Evolutionary conservation across 2,888 invertebrate genomes (phyloP), one percentile per base, ranked within the genome.

Genomic region (Adelphocoris suturalis): DNA sequence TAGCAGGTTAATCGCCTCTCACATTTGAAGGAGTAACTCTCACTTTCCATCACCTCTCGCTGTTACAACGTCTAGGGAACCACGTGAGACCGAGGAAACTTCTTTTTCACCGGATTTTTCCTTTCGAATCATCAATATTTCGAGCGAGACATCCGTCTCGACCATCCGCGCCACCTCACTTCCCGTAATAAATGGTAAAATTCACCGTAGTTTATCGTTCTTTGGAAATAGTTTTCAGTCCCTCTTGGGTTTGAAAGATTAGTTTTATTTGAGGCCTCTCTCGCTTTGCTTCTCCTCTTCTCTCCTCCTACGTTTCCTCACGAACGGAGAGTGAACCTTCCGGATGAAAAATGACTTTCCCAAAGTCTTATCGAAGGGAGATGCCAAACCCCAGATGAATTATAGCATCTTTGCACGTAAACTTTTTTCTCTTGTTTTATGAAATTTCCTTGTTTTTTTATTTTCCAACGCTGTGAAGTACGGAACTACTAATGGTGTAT

Each of bases 141-240:
- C 52, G 52, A n/a, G 23, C 82, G 12, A 52, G 82, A 82, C 82
- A 52, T 82, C 82, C 82, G 82, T 82, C 82, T 52, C 82, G 52
- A 82, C 82, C 82, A 82, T 82, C 82, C 82, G 82, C 52, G 82
- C 82, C 82, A 48, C 47, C 82, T 82, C 82, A 82, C 82, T 82
- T 82, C 48, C 82, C 48, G 52, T 82, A 82, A 82, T 82, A 82
- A 82, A 82, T 82, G 82, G 82, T 82, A n/a, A 82, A 82, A 82
- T 82, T 52, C 82, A 23, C 52, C 82, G 48, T 82, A 82, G 82
- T 82, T 82, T 82, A 82, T 82, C 82, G 82, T 82, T 82, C 82
- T 82, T 82, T 27, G 52, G 14, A 52, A 82, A 82, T 82, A 82
- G 82, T 82, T 82, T 48, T 52, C 47, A 19, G 12, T 11, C 27